Conservation (phyloP, 2,113 vertebrate genomes). For the Mustelus asterias region DNA sequence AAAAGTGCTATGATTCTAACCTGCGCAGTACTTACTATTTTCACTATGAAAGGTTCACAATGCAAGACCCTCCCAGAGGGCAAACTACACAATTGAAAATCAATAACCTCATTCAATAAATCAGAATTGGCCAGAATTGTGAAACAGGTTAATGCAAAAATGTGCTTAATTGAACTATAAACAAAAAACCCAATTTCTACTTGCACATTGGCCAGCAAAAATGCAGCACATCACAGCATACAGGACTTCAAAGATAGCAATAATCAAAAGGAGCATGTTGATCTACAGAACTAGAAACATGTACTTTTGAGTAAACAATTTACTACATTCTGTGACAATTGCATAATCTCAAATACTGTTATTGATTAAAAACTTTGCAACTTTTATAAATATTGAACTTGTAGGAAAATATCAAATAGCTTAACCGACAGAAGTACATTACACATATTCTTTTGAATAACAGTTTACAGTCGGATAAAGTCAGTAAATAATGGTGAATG, state of each 20-base stretch:
- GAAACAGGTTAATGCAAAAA: background rate
- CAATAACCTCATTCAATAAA: slow-evolving; percentile 13
- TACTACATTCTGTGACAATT: background rate
- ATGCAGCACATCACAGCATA: background rate
- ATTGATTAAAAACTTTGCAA: background rate
- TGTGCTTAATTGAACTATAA: background rate
- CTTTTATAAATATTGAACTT: background rate
- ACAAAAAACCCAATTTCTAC: background rate
- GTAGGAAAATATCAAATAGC: background rate
- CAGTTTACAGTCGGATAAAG: background rate
- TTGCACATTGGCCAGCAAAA: background rate
- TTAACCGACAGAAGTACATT: background rate
- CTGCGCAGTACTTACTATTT: background rate
- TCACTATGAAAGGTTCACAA: background rate
- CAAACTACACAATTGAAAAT: background rate
- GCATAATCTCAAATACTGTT: background rate
- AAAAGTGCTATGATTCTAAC: background rate
- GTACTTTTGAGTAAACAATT: background rate
- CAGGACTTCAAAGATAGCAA: background rate
- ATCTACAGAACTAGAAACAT: background rate
- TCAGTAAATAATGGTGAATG: background rate
- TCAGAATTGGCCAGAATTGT: background rate
- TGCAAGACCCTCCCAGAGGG: background rate
- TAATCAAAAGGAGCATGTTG: background rate
- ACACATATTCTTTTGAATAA: background rate